These are phyloP conservation scores for Cheilosia impressa DNA, from an alignment of 2,888 invertebrate species.

Conservation along the genomic window DNA sequence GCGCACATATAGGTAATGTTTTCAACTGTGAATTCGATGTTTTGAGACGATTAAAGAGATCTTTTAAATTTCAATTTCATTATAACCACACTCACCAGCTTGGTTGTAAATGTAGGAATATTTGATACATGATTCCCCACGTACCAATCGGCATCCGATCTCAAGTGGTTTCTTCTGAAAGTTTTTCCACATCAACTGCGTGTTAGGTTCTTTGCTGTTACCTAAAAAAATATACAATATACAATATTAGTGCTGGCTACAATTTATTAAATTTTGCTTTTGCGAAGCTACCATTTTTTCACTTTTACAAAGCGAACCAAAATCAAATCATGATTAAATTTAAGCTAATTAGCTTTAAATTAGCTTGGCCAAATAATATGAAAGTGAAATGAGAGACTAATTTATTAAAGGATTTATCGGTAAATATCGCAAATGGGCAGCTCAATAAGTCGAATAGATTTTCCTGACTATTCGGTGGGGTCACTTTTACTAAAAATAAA, in stretches of 20 bases:
- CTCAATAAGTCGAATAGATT: too few species aligned
- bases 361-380: too few species aligned
- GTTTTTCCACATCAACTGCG: constrained; percentile 86
- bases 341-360: too few species aligned
- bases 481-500: too few species aligned
- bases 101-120: constrained; percentile 87
- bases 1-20: constrained; percentile 90
- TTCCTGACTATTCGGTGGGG: too few species aligned
- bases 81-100: constrained; percentile 84
- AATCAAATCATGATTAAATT: too few species aligned
- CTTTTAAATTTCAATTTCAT: neutral
- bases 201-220: constrained; percentile 84
- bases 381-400: too few species aligned
- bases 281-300: too few species aligned
- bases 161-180: constrained; percentile 81
- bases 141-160: constrained; percentile 86
- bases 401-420: too few species aligned
- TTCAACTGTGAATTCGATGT: constrained; percentile 84
- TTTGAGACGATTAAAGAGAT: neutral
- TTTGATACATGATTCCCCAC: constrained; percentile 87
- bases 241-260: neutral
- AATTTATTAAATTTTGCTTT: too few species aligned
- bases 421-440: too few species aligned
- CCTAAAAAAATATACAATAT: neutral
- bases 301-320: too few species aligned